Evolutionary conservation across 2,888 invertebrate species (phyloP), one percentile per base, ranked within the genome.

Genomic region (Heliconius charithonia): DNA sequence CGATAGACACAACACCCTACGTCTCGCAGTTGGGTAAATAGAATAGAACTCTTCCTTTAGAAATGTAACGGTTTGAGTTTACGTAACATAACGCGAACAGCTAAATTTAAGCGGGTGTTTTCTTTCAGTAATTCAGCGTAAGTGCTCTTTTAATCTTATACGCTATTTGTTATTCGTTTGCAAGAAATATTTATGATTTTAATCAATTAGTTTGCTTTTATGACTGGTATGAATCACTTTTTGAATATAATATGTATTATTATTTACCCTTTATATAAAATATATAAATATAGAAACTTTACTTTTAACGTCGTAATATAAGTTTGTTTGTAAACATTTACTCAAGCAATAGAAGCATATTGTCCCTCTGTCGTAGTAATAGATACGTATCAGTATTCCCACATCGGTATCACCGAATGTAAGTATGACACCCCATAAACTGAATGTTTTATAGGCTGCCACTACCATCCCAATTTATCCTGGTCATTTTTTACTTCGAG

Each of bases 391-490:
- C 89, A 85, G 86, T 89, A 84, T 85, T 91, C 93, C 90, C 92
- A 92, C 90, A 89, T 90, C 90, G 90, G 90, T 90, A 89, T 91
- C 87, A 89, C 90, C 90, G 90, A 93, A 94, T 94, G 94, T 95
- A 94, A 94, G 94, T 94, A 94, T 94, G 94, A 94, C 95, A 95
- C 94, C 93, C 94, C 91, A 94, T 95, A 95, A 94, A 94, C 90
- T 91, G 91, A 93, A 91, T 94, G 92, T 94, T 94, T 95, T 94
- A 94, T 95, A 87, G 93, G 89, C 90, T 92, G 90, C 92, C 92
- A 94, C 91, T 91, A 88, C 91, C 91, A 93, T 94, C 91, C 93
- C 93, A 94, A 94, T 95, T 94, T 95, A 94, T 94, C 91, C 92
- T 94, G 94, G 94, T 94, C 93, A 94, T 93, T 95, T 93, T 94